Conservation (phyloP, 2,888 invertebrate genomes). For the Eilema sororculum region DNA sequence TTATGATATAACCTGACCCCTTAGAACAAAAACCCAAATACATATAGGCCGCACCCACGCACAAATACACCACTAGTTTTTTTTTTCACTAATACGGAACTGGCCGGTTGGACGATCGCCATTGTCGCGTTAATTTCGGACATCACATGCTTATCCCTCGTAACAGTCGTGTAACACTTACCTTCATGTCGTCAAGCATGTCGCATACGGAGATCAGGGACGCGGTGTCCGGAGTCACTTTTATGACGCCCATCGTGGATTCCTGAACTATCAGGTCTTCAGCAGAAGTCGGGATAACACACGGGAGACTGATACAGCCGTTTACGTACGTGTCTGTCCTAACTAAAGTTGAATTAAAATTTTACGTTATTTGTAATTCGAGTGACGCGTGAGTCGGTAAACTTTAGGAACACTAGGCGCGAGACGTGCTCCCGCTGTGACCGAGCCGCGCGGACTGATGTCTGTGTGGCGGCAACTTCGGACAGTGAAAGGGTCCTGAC, state of each 20-base stretch:
- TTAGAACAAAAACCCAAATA: constrained; percentile 42
- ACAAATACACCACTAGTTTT: constrained; percentile 57
- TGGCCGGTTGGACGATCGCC: constrained; percentile 63
- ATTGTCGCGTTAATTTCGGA: constrained; percentile 45
- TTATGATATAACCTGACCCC: constrained; percentile 56
- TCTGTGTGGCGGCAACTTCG: constrained; percentile 62
- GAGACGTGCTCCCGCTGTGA: constrained; percentile 81
- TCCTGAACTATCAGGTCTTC: constrained; percentile 36
- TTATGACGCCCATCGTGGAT: constrained; percentile 79
- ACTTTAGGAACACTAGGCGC: constrained; percentile 76
- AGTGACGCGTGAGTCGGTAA: constrained; percentile 72
- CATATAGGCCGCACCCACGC: constrained; percentile 61
- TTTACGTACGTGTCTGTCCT: constrained; percentile 69
- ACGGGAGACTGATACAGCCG: constrained; percentile 74
- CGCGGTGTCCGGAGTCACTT: constrained; percentile 80
- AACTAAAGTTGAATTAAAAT: constrained; percentile 59
- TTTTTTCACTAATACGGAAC: constrained; percentile 65
- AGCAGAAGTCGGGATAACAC: constrained; percentile 56
- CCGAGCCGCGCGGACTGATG: constrained; percentile 85
- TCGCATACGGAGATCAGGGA: constrained; percentile 81
- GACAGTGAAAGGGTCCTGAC: constrained; percentile 87
- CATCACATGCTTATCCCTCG: constrained; percentile 62
- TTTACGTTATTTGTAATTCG: constrained; percentile 55
- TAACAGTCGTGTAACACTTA: constrained; percentile 65
- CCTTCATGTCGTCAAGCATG: constrained; percentile 84